Evolutionary conservation across 2,888 invertebrate genomes (phyloP), one percentile per base, ranked within the genome.

Genomic region (Lasioglossum oenotherae): DNA sequence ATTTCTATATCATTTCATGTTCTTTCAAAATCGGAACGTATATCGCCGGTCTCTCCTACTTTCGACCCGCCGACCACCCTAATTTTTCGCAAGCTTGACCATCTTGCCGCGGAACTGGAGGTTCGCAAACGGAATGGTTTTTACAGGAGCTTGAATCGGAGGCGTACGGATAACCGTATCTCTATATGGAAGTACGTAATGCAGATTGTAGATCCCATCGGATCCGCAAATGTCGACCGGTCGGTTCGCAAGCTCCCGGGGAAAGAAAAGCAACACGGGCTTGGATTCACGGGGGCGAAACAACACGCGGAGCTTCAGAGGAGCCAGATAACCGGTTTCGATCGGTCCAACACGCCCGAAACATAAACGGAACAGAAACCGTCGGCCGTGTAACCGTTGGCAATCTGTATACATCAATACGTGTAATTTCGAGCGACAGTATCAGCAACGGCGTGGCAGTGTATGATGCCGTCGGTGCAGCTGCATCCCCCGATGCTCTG

Each of bases 341-440:
- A 94, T 92, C 93, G 92, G 91, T 82, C 84, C 91, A 92, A 93
- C 94, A 93, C 93, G 93, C 93, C 94, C 93, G 94, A 94, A 87
- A 93, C 93, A 94, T 94, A 94, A 95, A 94, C 94, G 93, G 93
- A 93, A 93, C 93, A 92, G 94, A 93, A 93, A 93, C 92, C 79
- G 93, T 92, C 92, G 92, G 84, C 76, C 88, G 82, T 89, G 88
- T 90, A 89, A 87, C 87, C 88, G 87, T 85, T 86, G 83, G 87
- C 83, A 90, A 88, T 88, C 90, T 85, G 90, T 90, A 93, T 92
- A 93, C 93, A 92, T 93, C 93, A 93, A 94, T 94, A 93, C 93
- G 90, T 93, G 94, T 94, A 94, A 94, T 94, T 94, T 93, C 93
- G 92, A 93, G 87, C 90, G 92, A 86, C 83, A 90, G 92, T 93